Evolutionary conservation across 1,140 invertebrate genomes (phyloP).

Genomic region (Physella acuta): DNA sequence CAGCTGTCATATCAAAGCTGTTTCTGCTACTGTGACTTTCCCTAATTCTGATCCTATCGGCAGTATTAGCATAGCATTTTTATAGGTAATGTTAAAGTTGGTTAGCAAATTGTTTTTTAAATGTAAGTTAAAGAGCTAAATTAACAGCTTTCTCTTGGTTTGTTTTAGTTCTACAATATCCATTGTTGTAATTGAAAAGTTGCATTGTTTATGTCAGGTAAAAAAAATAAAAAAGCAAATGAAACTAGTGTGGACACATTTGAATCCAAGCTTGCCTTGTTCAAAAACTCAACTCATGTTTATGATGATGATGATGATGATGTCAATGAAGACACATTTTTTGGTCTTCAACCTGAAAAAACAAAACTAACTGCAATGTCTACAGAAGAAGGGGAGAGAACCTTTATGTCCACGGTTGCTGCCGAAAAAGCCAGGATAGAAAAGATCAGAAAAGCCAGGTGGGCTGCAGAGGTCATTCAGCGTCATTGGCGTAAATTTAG

Average conservation of each 20-base stretch:
- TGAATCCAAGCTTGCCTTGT: background rate
- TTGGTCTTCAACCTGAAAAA: slow-evolving; percentile 7
- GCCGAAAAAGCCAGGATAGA: slow-evolving; percentile 33
- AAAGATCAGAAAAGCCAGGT: slow-evolving; percentile 42
- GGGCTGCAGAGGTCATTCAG: slow-evolving; percentile 48
- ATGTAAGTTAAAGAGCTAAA: too few species aligned
- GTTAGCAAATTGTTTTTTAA: too few species aligned
- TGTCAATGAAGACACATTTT: background rate
- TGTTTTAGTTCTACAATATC: background rate
- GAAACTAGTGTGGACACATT: too few species aligned
- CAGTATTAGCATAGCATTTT: too few species aligned
- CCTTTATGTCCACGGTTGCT: slow-evolving; percentile 43
- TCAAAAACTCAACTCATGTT: slow-evolving; percentile 2
- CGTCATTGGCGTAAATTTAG: slow-evolving; percentile 40
- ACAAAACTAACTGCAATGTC: slow-evolving; percentile 34
- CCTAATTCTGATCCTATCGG: too few species aligned
- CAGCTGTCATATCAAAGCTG: too few species aligned
- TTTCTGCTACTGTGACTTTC: too few species aligned
- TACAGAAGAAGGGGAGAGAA: slow-evolving; percentile 40
- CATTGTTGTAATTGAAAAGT: background rate
- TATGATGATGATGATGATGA: background rate
- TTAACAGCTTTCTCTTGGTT: background rate
- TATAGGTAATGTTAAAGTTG: too few species aligned
- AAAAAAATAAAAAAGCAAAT: background rate
- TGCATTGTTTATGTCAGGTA: background rate